Percentiles rank a stretch among this genome's conserved stretches.
phyloP scores from a whole-genome alignment of 2,888 invertebrate species.

The Dynastes hyllus region DNA sequence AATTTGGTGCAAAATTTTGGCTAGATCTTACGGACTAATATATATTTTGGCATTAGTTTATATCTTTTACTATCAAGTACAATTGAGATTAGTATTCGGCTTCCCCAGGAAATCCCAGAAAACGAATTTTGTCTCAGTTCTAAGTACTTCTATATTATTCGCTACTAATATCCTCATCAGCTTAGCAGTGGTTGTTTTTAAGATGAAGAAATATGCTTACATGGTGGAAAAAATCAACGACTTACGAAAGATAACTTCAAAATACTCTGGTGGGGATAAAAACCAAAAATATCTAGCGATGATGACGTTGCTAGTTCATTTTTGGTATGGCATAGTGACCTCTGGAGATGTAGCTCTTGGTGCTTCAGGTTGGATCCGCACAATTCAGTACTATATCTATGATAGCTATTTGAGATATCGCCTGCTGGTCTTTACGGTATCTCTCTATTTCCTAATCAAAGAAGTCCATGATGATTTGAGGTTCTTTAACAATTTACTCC shows the following conservation, averaged over 20 bases:
- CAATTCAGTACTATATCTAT: background rate
- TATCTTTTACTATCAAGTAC: background rate
- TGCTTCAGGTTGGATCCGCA: background rate
- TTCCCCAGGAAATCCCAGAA: background rate
- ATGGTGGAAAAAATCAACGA: background rate
- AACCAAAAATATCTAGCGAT: background rate
- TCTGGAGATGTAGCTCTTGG: background rate
- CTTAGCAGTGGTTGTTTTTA: background rate
- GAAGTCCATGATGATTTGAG: background rate
- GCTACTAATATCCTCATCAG: background rate
- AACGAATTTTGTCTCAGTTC: background rate
- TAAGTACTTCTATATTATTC: background rate
- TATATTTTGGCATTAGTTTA: background rate
- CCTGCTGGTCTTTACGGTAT: background rate
- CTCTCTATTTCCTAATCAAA: background rate
- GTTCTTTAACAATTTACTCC: background rate
- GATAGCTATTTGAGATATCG: conserved; percentile 11
- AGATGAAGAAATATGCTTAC: background rate
- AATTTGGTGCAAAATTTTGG: background rate
- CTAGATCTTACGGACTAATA: background rate
- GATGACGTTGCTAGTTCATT: background rate
- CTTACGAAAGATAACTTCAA: background rate
- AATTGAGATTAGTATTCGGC: background rate
- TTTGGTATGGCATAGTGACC: background rate
- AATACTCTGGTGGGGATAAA: background rate